These are phyloP conservation scores for Agrochola circellaris DNA, from an alignment of 2,888 invertebrate genomes.

Conservation along the genomic window DNA sequence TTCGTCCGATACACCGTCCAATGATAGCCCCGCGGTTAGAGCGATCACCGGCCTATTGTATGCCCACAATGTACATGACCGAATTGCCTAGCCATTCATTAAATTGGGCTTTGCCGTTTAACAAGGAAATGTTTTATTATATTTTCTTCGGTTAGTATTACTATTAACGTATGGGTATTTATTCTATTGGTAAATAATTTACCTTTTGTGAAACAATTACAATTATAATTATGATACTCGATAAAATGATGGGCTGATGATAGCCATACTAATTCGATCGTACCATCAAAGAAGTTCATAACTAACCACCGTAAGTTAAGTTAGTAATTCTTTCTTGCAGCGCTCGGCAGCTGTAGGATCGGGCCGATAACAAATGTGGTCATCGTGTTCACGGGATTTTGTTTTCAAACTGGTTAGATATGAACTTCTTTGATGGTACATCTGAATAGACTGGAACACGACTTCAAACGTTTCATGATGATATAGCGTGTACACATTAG, in stretches of 20 bases:
- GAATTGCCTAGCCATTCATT: conserved; percentile 46
- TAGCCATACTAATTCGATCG: background rate
- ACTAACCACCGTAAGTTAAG: no score
- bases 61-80: conserved; percentile 22
- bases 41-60: conserved; percentile 55
- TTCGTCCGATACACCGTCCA: conserved; percentile 24
- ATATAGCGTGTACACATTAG: background rate
- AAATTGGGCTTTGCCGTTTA: conserved; percentile 34
- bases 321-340: no score
- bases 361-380: no score
- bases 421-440: no score
- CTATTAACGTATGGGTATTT: background rate
- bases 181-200: background rate
- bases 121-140: conserved; percentile 30
- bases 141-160: conserved; percentile 18
- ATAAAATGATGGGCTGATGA: background rate
- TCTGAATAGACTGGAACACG: background rate
- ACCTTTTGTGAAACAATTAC: background rate
- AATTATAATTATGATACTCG: background rate
- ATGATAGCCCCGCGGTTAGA: conserved; percentile 53
- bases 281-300: no score
- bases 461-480: background rate
- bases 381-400: no score
- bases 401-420: no score
- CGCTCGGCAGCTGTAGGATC: no score